phyloP scores from a whole-genome alignment of 2,113 vertebrate species.

The Microtus pennsylvanicus region DNA sequence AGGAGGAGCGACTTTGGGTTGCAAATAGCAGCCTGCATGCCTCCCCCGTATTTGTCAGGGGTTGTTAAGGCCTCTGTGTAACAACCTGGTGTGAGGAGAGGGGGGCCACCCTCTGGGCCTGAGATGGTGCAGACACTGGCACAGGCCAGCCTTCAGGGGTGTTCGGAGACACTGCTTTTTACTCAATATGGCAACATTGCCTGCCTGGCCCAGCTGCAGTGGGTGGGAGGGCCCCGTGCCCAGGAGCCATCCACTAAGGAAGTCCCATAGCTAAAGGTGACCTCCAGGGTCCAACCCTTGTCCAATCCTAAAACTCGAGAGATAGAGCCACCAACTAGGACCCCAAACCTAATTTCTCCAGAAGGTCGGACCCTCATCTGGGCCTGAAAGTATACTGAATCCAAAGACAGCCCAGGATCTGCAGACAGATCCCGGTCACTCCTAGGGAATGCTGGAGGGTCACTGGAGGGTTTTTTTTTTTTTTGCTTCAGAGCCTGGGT shows the following conservation, averaged over 20 bases:
- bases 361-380: background rate
- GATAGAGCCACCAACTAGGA: background rate
- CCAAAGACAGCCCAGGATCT: accelerated
- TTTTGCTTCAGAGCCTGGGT: background rate
- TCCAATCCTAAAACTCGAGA: background rate
- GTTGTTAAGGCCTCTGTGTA: slow-evolving; percentile 88
- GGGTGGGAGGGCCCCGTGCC: slow-evolving; percentile 62
- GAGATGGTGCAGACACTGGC: slow-evolving; percentile 99
- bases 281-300: background rate
- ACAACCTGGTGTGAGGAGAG: slow-evolving; percentile 85
- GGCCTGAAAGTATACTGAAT: too few species aligned
- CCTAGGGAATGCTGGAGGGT: background rate
- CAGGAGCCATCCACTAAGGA: slow-evolving; percentile 46
- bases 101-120: slow-evolving; percentile 88
- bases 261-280: slow-evolving; percentile 54
- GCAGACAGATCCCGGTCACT: accelerated
- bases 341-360: background rate
- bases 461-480: too few species aligned
- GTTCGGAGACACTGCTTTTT: slow-evolving; percentile 95
- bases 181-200: slow-evolving; percentile 99
- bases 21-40: slow-evolving; percentile 85
- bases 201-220: slow-evolving; percentile 85
- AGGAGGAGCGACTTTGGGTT: slow-evolving; percentile 87
- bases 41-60: slow-evolving; percentile 85
- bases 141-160: slow-evolving; percentile 86